Evolutionary conservation across 2,888 invertebrate species (phyloP).

Genomic region (Rhynchonema sp.): DNA sequence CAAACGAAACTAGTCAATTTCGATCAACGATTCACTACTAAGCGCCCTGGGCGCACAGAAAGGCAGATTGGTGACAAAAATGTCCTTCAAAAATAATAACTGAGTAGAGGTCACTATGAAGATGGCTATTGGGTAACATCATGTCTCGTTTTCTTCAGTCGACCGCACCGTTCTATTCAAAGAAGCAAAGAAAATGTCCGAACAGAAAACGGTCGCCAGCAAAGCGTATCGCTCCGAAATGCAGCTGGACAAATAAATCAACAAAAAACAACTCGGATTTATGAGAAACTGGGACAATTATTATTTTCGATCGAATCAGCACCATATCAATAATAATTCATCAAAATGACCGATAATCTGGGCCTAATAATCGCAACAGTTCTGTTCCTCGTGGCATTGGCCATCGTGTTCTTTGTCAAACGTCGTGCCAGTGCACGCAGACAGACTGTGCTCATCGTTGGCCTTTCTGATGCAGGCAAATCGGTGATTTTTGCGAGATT

Average conservation of each 20-base stretch:
- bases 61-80: no score
- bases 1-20: no score
- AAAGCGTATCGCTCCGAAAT: no score
- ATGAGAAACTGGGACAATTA: no score
- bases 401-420: background rate
- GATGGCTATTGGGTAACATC: background rate
- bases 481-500: slow-evolving; percentile 63
- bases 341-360: no score
- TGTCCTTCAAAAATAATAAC: no score
- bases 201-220: no score
- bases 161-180: slow-evolving; percentile 44
- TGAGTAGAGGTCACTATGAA: no score
- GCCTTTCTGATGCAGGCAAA: slow-evolving; percentile 73
- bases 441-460: slow-evolving; percentile 48
- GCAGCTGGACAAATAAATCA: background rate
- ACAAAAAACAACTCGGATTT: background rate
- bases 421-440: background rate
- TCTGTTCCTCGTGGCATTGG: background rate
- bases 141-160: slow-evolving; percentile 39
- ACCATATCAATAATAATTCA: no score
- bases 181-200: slow-evolving; percentile 41
- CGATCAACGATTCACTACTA: no score
- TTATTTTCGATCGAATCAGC: no score
- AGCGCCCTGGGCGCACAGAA: no score
- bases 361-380: background rate